Conservation (phyloP, 2,888 invertebrate species). For the Ditylenchus weischeri region DNA sequence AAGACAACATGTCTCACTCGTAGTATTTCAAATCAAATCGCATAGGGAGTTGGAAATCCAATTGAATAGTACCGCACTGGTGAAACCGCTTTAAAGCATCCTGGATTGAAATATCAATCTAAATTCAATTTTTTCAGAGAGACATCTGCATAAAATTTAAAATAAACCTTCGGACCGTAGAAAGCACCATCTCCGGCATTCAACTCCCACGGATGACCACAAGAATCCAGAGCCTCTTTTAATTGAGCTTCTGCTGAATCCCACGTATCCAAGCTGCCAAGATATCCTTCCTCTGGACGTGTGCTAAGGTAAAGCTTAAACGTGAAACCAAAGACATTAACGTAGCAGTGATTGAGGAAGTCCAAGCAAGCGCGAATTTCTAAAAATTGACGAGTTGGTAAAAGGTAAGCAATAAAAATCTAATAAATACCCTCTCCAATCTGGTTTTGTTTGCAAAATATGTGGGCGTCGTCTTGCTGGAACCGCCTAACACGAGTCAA, state of each 20-base stretch:
- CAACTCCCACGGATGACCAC: constrained; percentile 81
- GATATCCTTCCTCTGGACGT: constrained; percentile 70
- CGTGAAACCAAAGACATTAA: constrained; percentile 83
- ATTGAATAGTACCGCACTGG: constrained; percentile 95
- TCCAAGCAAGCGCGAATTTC: constrained; percentile 67
- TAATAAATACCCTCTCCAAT: constrained; percentile 56
- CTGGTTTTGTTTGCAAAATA: constrained; percentile 83
- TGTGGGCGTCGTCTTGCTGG: constrained; percentile 99
- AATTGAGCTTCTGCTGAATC: constrained; percentile 67
- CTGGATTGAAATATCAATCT: constrained; percentile 73
- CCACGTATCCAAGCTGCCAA: constrained; percentile 55
- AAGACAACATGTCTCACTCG: constrained; percentile 61
- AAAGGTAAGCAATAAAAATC: no score
- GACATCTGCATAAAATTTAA: background rate
- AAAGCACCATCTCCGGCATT: constrained; percentile 87
- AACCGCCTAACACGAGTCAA: constrained; percentile 90
- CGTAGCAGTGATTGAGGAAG: constrained; percentile 81
- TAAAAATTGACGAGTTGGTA: no score
- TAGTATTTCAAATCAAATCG: constrained; percentile 74
- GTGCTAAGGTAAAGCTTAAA: constrained; percentile 89
- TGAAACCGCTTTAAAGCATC: constrained; percentile 84
- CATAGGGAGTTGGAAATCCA: constrained; percentile 94
- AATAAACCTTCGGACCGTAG: constrained; percentile 82
- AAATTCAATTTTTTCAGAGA: constrained; percentile 9
- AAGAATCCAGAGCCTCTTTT: constrained; percentile 69